Base-by-base conservation (phyloP, 2,888 invertebrate species). In the Myathropa florea region DNA sequence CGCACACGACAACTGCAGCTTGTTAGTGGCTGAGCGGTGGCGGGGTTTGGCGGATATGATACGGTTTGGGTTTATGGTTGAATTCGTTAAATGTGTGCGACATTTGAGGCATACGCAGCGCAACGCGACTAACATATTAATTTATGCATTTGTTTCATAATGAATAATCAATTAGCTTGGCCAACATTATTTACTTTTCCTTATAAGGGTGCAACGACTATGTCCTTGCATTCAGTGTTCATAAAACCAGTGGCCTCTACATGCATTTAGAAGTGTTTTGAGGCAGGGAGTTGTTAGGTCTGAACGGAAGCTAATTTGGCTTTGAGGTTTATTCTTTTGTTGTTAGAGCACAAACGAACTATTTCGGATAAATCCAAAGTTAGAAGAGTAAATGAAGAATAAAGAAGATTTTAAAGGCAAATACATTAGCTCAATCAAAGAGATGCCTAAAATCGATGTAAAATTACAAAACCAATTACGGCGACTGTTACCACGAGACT, bases 111-210 rank as follows among this genome's bases (percentile, higher is more conserved):
- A 65, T 18, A 46, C 46, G 7, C 33, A 18, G 21, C 28, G n/a
- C 39, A 28, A 28, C 26, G 39, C 28, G 39, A 30, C 36, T 65
- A 21, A 46, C 23, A 60, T 67, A 61, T 61, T 76, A 76, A 76
- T 67, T 76, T 65, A 75, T 65, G 57, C 59, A 65, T 12, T 4
- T 65, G 46, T 46, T 26, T 4, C 39, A 9, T 59, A 59, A 59
- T 75, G 59, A 36, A 67, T 75, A 65, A 67, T 60, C 65, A 75
- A 75, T 65, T 60, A 26, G 75, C 63, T 33, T 33, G 33, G 33
- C 18, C 46, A 46, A 7, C 46, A 46, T 6, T 46, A n/a, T 39
- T 39, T 39, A n/a, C 39, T 39, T n/a, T 39, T 39, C 39, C 39
- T 39, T n/a, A 18, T 39, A 39, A 39, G 39, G 39, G 39, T 14